Base-by-base conservation (phyloP, 2,113 vertebrate species). In the Mixornis gularis region DNA sequence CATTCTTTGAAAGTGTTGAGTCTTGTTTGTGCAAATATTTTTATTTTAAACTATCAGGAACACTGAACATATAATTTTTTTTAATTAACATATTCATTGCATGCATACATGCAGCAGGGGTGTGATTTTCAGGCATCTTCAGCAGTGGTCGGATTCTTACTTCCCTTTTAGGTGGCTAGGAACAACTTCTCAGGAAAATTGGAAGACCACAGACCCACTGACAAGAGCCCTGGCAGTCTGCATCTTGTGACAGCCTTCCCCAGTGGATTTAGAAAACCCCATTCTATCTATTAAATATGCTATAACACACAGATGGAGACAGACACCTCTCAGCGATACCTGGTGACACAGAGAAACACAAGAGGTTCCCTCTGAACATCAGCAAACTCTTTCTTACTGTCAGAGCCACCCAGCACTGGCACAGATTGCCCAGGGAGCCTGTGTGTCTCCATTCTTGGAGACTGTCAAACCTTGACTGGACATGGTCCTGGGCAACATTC, bases 31-130 rank as follows among this genome's bases (percentile, higher is more conserved):
- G 27, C 7, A 63, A 69, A 43, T 68, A 36, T 13, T 70, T 92
- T 79, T 68, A 20, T 59, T 79, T 68, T 71, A 48, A 79, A 43
- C 19, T 52, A 19, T 25, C 12, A 60, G 43, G 10, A 92, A 64
- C 17, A 72, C 4, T 56, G 14, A 89, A 72, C 2, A 36, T 15
- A 8, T 48, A 16, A 8, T 17, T 26, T 38, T 11, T 48, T 59
- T n/a, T 1, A 27, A 38, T 25, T 41, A 22, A 25, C 2, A 18
- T 48, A n/a, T 25, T 69, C 13, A 32, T 44, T 65, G 22, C 38
- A 49, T 49, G 34, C 3, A 27, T 32, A 56, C 9, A 52, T 25
- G 21, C 20, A 55, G 24, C 0, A 0, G n/a, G n/a, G 5, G 6
- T 58, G 10, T 38, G 16, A 68, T 79, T 79, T 76, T 43, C 48